These are phyloP conservation scores for Apamea monoglypha DNA, from an alignment of 2,888 invertebrate genomes.

Conservation along the genomic window DNA sequence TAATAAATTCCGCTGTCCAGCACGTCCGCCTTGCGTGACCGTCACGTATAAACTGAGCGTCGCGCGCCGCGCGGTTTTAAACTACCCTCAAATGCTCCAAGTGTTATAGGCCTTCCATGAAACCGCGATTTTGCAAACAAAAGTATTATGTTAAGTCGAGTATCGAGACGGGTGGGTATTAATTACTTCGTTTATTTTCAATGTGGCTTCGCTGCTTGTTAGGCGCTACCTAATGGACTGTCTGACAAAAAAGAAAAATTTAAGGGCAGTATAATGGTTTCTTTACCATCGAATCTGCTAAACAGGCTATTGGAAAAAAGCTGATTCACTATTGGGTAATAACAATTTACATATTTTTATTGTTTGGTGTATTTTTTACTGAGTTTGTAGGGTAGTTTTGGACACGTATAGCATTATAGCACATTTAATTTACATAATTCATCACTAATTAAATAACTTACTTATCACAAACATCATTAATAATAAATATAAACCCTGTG, in stretches of 20 bases:
- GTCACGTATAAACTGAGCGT: slow-evolving; percentile 65
- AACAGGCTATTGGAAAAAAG: slow-evolving; percentile 46
- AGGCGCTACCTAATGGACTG: slow-evolving; percentile 39
- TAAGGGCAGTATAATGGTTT: slow-evolving; percentile 34
- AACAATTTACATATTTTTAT: slow-evolving; percentile 16
- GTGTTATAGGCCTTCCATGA: slow-evolving; percentile 66
- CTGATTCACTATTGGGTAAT: slow-evolving; percentile 34
- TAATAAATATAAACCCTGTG: background rate
- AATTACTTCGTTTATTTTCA: slow-evolving; percentile 67
- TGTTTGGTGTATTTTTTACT: background rate
- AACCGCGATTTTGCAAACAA: slow-evolving; percentile 57
- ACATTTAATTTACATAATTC: background rate
- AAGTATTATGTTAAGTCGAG: slow-evolving; percentile 53
- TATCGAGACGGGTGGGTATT: slow-evolving; percentile 58
- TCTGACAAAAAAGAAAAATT: slow-evolving; percentile 38
- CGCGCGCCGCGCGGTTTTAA: slow-evolving; percentile 54
- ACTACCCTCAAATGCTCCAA: slow-evolving; percentile 69
- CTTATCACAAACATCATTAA: background rate
- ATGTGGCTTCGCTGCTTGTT: slow-evolving; percentile 45
- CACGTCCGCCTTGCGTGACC: slow-evolving; percentile 74
- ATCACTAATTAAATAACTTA: background rate
- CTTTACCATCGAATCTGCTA: slow-evolving; percentile 43
- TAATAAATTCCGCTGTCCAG: slow-evolving; percentile 65
- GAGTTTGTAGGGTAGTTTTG: slow-evolving; percentile 14
- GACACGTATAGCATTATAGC: background rate